These are phyloP conservation scores for Scaptomyza cyrtandrae DNA, from an alignment of 2,888 invertebrate genomes.

Conservation along the genomic window DNA sequence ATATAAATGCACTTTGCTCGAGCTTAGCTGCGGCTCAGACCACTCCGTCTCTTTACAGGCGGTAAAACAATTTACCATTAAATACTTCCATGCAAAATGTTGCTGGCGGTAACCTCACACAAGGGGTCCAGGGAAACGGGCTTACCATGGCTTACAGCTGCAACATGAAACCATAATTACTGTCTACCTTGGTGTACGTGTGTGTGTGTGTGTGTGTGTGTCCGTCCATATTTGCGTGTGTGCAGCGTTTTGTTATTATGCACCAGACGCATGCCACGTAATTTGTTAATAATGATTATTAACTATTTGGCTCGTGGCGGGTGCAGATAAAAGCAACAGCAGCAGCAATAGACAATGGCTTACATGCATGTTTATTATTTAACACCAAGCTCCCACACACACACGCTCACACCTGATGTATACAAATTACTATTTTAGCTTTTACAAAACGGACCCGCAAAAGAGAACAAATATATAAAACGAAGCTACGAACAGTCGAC, in stretches of 20 bases:
- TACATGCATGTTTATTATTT: neutral
- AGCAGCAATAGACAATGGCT: conserved; percentile 16
- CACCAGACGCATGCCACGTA: conserved; percentile 45
- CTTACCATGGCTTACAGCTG: conserved; percentile 6
- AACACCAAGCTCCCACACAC: conserved; percentile 1
- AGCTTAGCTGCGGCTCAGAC: neutral
- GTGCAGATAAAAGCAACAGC: conserved; percentile 8
- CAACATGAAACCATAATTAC: conserved; percentile 15
- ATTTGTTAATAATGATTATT: conserved; percentile 71
- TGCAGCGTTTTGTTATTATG: conserved; percentile 50
- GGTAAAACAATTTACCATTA: conserved; percentile 2
- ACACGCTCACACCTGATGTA: neutral
- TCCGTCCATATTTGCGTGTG: conserved; percentile 11
- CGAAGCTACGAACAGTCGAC: no score
- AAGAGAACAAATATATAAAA: no score
- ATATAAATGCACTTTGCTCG: conserved; percentile 2
- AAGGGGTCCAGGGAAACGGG: neutral
- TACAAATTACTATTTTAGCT: neutral
- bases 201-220: conserved; percentile 6
- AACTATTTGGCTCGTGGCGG: conserved; percentile 42
- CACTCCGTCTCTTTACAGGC: no score
- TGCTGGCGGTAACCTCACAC: neutral
- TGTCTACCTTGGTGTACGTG: conserved; percentile 7
- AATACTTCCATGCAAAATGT: neutral
- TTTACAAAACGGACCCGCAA: neutral